Evolutionary conservation across 1,140 invertebrate species (phyloP).

Genomic region (Trialeurodes vaporariorum): DNA sequence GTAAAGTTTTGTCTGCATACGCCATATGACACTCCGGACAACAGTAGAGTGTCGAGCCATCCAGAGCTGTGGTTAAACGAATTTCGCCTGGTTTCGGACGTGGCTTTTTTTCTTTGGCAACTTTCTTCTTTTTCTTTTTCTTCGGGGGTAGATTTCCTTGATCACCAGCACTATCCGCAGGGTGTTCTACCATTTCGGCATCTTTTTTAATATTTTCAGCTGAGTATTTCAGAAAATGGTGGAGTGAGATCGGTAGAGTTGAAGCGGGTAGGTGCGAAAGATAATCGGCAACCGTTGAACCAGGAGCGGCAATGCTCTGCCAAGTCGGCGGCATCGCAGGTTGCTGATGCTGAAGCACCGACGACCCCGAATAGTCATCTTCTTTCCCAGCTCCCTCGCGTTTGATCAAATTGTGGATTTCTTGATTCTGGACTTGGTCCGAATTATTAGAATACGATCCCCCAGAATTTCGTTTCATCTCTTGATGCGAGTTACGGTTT

Average conservation of each 20-base stretch:
- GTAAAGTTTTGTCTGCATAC: conserved; percentile 64
- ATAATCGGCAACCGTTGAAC: conserved; percentile 70
- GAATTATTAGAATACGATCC: not conserved
- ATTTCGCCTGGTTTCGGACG: conserved; percentile 71
- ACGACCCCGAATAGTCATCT: conserved; percentile 2
- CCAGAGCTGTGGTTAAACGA: conserved; percentile 62
- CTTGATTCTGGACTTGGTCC: not conserved
- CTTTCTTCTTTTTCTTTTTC: conserved; percentile 74
- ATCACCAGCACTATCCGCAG: conserved; percentile 13
- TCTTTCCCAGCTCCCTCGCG: not conserved
- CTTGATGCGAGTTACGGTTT: not conserved
- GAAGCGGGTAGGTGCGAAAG: conserved; percentile 61
- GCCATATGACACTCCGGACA: conserved; percentile 79
- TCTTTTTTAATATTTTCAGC: conserved; percentile 63
- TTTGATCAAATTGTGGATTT: not conserved
- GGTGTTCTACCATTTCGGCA: conserved; percentile 24
- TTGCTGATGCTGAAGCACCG: conserved; percentile 1
- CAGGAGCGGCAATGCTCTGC: conserved; percentile 58
- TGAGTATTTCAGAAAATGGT: conserved; percentile 75
- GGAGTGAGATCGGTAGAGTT: conserved; percentile 61
- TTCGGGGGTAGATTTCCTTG: conserved; percentile 39
- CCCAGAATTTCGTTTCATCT: not conserved
- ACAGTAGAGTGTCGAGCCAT: conserved; percentile 70
- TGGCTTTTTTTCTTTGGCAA: conserved; percentile 62
- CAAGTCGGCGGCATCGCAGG: conserved; percentile 32